Base-by-base conservation (phyloP, 37 sponge, comb jelly and placozoan species). In the Agelas oroides region DNA sequence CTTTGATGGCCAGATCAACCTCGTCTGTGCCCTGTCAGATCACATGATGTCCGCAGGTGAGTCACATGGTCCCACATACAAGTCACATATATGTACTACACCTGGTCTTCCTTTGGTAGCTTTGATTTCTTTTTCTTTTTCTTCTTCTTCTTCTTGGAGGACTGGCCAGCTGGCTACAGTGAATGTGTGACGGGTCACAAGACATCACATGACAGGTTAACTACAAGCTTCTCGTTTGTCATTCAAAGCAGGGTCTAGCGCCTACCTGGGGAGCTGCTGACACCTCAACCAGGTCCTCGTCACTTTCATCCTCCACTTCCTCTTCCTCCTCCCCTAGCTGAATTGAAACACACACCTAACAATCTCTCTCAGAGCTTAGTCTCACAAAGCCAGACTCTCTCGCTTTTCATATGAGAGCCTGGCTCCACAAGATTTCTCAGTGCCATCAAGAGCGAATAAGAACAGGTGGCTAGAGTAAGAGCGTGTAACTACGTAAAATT, bases 1-100 rank as follows among this genome's bases (percentile, higher is more conserved):
- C 93, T 54, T 57, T 60, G 24, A 93, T 63, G 21, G 82, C 92
- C 39, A 82, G 72, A 32, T 93, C 93, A 27, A 93, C 75, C 13
- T 93, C 93, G 38, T 93, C 93, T 41, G 25, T 55, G 1, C 69
- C 84, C 59, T 70, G 32, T 5, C 6, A 21, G 35, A 5, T 35
- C 36, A 35, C 35, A 31, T 35, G 33, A 35, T n/a, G n/a, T n/a
- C n/a, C n/a, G n/a, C n/a, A n/a, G n/a, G n/a, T n/a, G 33, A 30
- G 23, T 46, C 46, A 46, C 46, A 46, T 46, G 46, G 21, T 3
- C 23, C 21, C 23, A 41, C 37, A 23, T 30, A 27, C 37, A 17
- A 75, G n/a, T 32, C 23, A 75, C 20, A 77, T 77, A 32, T 12
- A 12, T 8, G 54, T 74, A 27, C 40, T 57, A 19, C 18, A 80